These are phyloP conservation scores for Ascidia mentula DNA, from an alignment of 23 tunicate genomes.

Conservation along the genomic window DNA sequence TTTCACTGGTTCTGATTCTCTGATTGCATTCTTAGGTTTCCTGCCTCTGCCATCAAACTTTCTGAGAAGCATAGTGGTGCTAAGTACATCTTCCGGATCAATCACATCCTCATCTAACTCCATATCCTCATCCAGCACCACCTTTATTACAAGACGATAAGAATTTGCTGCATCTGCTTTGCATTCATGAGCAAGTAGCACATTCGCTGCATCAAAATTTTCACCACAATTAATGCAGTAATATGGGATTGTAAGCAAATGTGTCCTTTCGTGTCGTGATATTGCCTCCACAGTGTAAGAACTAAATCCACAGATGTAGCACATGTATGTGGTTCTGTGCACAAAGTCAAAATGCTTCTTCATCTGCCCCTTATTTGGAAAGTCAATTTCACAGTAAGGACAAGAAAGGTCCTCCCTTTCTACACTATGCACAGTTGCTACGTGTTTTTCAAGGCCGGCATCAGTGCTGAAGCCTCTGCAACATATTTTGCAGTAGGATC, in stretches of 20 bases:
- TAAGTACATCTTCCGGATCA: conserved; percentile 18
- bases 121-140: conserved; percentile 9
- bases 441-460: conserved; percentile 28
- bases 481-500: conserved; percentile 33
- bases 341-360: conserved; percentile 38
- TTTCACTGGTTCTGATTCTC: neutral
- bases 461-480: conserved; percentile 39
- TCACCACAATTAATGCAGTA: conserved; percentile 33
- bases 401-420: conserved; percentile 24
- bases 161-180: conserved; percentile 6
- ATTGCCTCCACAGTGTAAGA: conserved; percentile 29
- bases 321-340: conserved; percentile 23
- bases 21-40: conserved; percentile 24
- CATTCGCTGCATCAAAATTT: conserved; percentile 11
- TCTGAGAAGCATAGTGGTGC: conserved; percentile 23
- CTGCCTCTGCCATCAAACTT: conserved; percentile 58
- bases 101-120: conserved; percentile 36
- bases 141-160: conserved; percentile 33
- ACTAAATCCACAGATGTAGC: conserved; percentile 39
- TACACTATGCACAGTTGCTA: conserved; percentile 29
- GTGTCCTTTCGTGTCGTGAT: conserved; percentile 26
- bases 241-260: conserved; percentile 30
- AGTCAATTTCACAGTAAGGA: conserved; percentile 30
- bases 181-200: conserved; percentile 29
- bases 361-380: conserved; percentile 45